Evolutionary conservation across 1,140 invertebrate genomes (phyloP).

Genomic region (Drosophila tani): DNA sequence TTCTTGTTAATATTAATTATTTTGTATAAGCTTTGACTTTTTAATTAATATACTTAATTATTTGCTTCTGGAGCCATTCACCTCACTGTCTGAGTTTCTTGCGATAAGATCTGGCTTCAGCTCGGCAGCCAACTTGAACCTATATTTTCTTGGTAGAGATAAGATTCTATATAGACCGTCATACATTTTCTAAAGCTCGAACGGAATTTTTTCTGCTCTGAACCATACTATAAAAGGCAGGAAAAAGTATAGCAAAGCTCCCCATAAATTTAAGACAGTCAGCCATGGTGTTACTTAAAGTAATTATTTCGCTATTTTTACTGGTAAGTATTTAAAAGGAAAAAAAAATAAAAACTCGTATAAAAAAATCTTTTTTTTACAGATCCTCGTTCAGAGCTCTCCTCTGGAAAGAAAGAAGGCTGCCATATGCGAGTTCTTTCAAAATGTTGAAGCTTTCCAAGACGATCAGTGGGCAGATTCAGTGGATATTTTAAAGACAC

Average conservation of each 20-base stretch:
- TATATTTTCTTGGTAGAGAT: background rate
- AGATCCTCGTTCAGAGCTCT: background rate
- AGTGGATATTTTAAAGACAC: background rate
- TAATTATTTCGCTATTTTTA: background rate
- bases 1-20: background rate
- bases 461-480: background rate
- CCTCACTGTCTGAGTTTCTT: background rate
- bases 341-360: too few species aligned
- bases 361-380: too few species aligned
- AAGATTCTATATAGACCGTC: too few species aligned
- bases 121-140: background rate
- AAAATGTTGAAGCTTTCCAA: background rate
- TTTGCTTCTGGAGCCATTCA: background rate
- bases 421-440: too few species aligned
- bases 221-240: background rate
- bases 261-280: background rate
- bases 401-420: background rate
- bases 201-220: too few species aligned
- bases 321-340: background rate
- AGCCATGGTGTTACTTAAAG: background rate
- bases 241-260: background rate
- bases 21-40: background rate
- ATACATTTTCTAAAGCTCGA: too few species aligned
- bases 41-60: background rate
- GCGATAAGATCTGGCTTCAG: background rate